Evolutionary conservation across 2,888 invertebrate genomes (phyloP).

Genomic region (Agonopterix arenella): DNA sequence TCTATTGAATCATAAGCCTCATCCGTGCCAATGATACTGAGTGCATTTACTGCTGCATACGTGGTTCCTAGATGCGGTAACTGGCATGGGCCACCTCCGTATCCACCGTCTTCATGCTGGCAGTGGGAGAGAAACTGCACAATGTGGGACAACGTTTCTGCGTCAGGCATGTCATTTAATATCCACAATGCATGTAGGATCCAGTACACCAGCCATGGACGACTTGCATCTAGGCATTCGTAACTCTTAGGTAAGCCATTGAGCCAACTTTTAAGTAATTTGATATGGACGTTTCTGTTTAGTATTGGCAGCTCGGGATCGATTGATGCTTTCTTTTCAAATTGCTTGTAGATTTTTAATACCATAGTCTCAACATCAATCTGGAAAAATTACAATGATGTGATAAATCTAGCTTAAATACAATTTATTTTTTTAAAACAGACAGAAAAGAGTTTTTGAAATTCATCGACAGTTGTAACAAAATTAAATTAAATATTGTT

Average conservation of each 20-base stretch:
- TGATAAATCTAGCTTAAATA: too few relatives aligned
- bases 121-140: conserved; percentile 75
- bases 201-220: conserved; percentile 99
- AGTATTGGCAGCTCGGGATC: conserved; percentile 78
- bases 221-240: conserved; percentile 93
- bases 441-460: too few relatives aligned
- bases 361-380: conserved; percentile 54
- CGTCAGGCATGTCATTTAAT: conserved; percentile 65
- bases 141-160: conserved; percentile 48
- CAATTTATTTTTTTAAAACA: not conserved
- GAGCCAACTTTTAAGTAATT: conserved; percentile 82
- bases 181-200: conserved; percentile 93
- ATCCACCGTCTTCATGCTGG: conserved; percentile 89
- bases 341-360: conserved; percentile 51
- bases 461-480: too few relatives aligned
- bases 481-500: too few relatives aligned
- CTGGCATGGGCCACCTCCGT: conserved; percentile 96
- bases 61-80: conserved; percentile 96
- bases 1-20: conserved; percentile 93
- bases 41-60: conserved; percentile 96
- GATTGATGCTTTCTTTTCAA: conserved; percentile 58
- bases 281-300: conserved; percentile 78
- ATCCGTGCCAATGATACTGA: conserved; percentile 92
- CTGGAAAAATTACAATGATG: conserved; percentile 24
- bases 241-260: conserved; percentile 82